Conservation (phyloP, 2,113 vertebrate species). For the Amphiprion ocellaris region DNA sequence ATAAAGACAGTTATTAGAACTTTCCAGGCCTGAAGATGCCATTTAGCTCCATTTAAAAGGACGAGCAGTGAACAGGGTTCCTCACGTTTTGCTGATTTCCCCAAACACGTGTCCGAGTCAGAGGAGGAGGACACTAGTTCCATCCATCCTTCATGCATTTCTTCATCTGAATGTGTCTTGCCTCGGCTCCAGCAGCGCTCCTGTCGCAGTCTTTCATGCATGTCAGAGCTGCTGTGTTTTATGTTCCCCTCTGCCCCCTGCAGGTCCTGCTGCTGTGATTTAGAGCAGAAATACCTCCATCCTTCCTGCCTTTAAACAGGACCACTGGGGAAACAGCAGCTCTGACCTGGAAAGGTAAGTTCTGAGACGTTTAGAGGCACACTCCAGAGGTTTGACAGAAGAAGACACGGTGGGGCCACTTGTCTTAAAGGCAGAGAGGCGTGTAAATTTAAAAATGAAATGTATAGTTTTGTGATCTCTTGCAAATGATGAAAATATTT, state of each 20-base stretch:
- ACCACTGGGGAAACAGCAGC: conserved; percentile 54
- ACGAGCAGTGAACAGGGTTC: background rate
- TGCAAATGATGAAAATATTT: too few relatives aligned
- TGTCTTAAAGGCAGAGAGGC: background rate
- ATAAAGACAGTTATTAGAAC: conserved; percentile 16
- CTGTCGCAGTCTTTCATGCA: conserved; percentile 46
- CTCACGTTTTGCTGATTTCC: conserved; percentile 19
- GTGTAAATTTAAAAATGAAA: too few relatives aligned
- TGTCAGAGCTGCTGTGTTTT: conserved; percentile 57
- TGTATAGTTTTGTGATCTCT: too few relatives aligned
- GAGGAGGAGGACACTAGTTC: conserved; percentile 31
- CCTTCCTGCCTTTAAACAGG: conserved; percentile 58
- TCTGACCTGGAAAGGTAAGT: conserved; percentile 31
- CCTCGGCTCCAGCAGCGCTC: conserved; percentile 17
- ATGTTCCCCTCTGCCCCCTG: conserved; percentile 70
- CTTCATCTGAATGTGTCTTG: conserved; percentile 32
- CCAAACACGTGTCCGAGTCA: conserved; percentile 18
- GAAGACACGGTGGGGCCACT: conserved; percentile 21
- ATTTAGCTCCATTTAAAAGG: background rate
- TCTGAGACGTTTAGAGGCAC: conserved; percentile 35
- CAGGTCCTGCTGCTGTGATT: conserved; percentile 66
- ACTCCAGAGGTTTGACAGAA: conserved; percentile 7
- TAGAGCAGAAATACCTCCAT: conserved; percentile 49
- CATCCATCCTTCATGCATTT: conserved; percentile 39
- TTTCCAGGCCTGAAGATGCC: background rate